Percentiles rank a stretch among this genome's conserved stretches.
phyloP scores from a whole-genome alignment of 2,113 vertebrate species.

The Cyrtonyx montezumae region DNA sequence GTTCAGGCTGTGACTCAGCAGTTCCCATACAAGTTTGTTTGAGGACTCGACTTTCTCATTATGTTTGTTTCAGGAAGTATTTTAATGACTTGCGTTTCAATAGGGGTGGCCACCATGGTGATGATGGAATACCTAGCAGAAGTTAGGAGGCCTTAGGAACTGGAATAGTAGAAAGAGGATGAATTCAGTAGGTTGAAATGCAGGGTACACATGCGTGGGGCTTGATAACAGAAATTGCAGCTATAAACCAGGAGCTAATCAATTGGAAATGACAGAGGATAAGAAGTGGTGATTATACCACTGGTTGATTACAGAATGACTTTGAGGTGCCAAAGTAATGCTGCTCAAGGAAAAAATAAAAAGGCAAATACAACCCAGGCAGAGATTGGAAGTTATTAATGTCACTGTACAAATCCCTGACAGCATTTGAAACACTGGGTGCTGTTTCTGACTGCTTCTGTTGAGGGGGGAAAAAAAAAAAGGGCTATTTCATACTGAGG shows the following conservation, averaged over 20 bases:
- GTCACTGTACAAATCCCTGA: not conserved
- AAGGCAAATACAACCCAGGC: not conserved
- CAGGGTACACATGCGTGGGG: not conserved
- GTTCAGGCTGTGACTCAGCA: too few species aligned
- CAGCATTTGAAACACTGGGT: not conserved
- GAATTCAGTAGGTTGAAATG: not conserved
- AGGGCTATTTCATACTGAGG: not conserved
- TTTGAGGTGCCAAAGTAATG: not conserved
- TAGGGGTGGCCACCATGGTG: not conserved
- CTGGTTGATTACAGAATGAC: not conserved
- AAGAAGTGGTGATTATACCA: not conserved
- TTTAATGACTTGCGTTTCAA: not conserved
- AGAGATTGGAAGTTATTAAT: not conserved
- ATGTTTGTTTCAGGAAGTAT: not conserved
- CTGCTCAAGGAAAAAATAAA: not conserved
- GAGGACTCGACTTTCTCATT: not conserved
- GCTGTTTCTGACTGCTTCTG: not conserved
- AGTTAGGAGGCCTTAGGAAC: not conserved
- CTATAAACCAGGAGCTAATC: not conserved
- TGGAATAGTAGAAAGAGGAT: not conserved
- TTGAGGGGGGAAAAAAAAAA: rapidly evolving
- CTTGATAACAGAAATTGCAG: not conserved
- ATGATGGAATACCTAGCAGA: not conserved
- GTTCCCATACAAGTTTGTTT: not conserved
- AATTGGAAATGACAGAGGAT: not conserved